Evolutionary conservation across 2,888 invertebrate genomes (phyloP), one percentile per base, ranked within the genome.

Genomic region (Perithous albicinctus): DNA sequence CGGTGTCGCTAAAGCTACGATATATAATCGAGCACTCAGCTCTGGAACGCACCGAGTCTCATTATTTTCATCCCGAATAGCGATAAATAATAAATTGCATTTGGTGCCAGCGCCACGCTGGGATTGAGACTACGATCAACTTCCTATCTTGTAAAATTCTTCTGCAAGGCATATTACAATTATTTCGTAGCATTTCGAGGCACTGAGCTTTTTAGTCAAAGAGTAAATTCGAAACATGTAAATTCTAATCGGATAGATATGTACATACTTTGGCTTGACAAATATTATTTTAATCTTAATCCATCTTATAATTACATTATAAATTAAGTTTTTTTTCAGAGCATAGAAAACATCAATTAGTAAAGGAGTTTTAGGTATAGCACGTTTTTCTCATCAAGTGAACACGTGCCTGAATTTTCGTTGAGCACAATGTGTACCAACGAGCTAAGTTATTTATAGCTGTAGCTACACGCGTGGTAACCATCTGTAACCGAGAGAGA

Each of bases 361-460:
- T 10, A 18, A 1, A 51, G 6, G 8, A 8, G 59, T 8, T 1
- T 56, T 56, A n/a, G 15, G 2, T 3, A n/a, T 1, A 35, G 18
- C 35, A 18, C 18, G 18, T 59, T 0, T 32, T 10, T 8, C 32
- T 15, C 59, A 26, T 18, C 18, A 38, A 41, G 4, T 54, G 8
- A 29, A 7, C 15, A 54, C 69, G 26, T 15, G 54, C 3, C 23
- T 26, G 41, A 4, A 69, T 38, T 15, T 54, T 6, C 54, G 23
- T 15, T 56, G 10, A 4, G 10, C 38, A 38, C 26, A 26, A 23
- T 41, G 54, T 69, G 38, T 23, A 38, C 10, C 15, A 70, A 41
- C 26, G 18, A 10, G 10, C 23, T 18, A 41, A 70, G 26, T 41
- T 70, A 70, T 70, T 56, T 56, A 70, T 70, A 70, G 56, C 4